phyloP scores from a whole-genome alignment of 2,113 vertebrate genomes.

The Rhineura floridana region DNA sequence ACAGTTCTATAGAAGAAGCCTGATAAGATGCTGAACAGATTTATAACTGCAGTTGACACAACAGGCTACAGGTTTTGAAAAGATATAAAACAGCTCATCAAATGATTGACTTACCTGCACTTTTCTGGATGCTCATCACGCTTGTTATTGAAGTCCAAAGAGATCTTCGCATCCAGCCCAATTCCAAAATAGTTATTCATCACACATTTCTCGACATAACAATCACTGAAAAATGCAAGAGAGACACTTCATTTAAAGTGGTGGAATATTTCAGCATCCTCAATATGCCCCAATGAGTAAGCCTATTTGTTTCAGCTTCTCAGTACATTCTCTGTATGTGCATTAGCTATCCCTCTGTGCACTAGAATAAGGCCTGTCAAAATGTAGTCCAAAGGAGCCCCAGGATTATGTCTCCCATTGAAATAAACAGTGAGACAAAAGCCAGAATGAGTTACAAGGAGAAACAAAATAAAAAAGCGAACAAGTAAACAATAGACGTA shows the following conservation, averaged over 20 bases:
- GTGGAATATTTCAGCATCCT: neutral
- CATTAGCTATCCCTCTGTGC: neutral
- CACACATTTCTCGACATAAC: slow-evolving; percentile 91
- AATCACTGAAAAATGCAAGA: slow-evolving; percentile 77
- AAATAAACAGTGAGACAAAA: neutral
- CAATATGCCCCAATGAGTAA: neutral
- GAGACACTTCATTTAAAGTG: neutral
- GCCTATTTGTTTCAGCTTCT: neutral
- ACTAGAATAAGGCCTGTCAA: neutral
- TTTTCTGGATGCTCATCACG: slow-evolving; percentile 94
- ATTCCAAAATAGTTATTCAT: slow-evolving; percentile 98
- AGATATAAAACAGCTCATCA: slow-evolving; percentile 3
- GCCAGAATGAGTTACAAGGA: neutral
- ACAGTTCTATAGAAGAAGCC: neutral
- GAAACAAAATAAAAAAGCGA: neutral
- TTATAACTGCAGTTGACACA: neutral
- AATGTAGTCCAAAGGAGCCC: neutral
- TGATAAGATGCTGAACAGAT: neutral
- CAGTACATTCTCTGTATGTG: neutral
- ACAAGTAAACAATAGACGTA: neutral
- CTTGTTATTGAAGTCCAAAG: slow-evolving; percentile 96
- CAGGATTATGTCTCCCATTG: neutral
- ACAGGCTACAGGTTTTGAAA: neutral
- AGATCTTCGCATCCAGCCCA: slow-evolving; percentile 93
- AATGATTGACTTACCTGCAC: slow-evolving; percentile 78